phyloP scores from a whole-genome alignment of 2,797 vertebrate species.

The Pipistrellus nathusii region DNA sequence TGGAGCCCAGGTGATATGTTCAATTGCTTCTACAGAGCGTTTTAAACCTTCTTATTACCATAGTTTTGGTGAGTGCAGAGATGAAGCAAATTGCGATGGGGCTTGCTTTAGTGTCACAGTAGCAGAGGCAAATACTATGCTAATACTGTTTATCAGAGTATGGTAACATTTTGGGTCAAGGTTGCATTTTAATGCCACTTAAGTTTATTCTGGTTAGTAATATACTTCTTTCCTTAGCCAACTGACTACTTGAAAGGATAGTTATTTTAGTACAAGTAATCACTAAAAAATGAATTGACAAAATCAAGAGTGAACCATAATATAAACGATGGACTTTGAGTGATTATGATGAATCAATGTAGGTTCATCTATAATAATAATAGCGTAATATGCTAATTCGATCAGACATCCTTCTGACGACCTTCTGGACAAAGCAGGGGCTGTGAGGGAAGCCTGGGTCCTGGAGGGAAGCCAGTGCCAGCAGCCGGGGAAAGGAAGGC shows the following conservation, averaged over 20 bases:
- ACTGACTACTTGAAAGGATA: constrained; percentile 23
- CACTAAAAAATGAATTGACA: background rate
- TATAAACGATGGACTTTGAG: background rate
- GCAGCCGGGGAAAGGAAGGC: too few relatives aligned
- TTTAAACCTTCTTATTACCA: constrained; percentile 95
- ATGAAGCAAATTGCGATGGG: background rate
- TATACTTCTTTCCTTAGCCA: background rate
- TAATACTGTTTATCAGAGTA: background rate
- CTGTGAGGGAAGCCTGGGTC: too few relatives aligned
- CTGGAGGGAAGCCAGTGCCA: too few relatives aligned
- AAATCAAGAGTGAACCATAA: background rate
- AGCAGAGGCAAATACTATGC: background rate
- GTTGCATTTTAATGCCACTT: constrained; percentile 15
- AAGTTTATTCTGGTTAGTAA: constrained; percentile 34
- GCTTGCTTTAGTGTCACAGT: background rate
- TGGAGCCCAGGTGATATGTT: constrained; percentile 92
- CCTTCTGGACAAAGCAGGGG: too few relatives aligned
- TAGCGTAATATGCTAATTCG: too few relatives aligned
- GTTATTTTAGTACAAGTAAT: constrained; percentile 31
- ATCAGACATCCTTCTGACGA: too few relatives aligned
- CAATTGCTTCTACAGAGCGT: constrained; percentile 89
- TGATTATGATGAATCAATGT: background rate
- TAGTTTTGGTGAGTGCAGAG: constrained; percentile 93
- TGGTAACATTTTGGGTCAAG: background rate
- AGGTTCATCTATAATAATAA: background rate